Evolutionary conservation across 2,888 invertebrate species (phyloP).

Genomic region (Elmis aenea): DNA sequence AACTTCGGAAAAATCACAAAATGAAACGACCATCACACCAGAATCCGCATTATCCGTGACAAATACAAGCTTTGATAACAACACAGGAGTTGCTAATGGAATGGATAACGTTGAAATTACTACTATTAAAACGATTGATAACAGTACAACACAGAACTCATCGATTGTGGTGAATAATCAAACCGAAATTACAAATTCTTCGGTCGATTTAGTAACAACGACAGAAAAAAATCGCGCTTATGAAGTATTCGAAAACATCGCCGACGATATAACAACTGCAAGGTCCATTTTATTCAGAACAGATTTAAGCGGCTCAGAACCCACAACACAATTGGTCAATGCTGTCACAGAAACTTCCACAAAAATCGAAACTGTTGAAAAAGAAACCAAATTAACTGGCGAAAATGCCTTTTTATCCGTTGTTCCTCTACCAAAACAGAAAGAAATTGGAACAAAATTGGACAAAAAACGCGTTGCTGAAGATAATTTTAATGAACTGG

Average conservation of each 20-base stretch:
- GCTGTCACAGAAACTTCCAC: background rate
- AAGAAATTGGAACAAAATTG: slow-evolving; percentile 15
- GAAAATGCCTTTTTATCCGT: slow-evolving; percentile 25
- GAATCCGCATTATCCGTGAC: too few relatives aligned
- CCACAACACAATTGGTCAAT: background rate
- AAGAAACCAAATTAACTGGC: slow-evolving; percentile 1
- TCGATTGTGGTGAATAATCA: too few relatives aligned
- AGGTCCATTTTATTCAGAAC: slow-evolving; percentile 5
- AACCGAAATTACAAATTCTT: too few relatives aligned
- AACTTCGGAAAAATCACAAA: background rate
- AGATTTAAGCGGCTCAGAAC: background rate
- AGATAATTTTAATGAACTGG: slow-evolving; percentile 26
- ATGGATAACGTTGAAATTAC: too few relatives aligned
- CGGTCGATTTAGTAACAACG: background rate
- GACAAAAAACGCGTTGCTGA: slow-evolving; percentile 23
- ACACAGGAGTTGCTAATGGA: too few relatives aligned
- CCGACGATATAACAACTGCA: slow-evolving; percentile 30
- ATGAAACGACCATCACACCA: too few relatives aligned
- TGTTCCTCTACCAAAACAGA: slow-evolving; percentile 23
- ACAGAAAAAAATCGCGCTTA: slow-evolving; percentile 28
- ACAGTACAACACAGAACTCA: too few relatives aligned
- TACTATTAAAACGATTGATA: too few relatives aligned
- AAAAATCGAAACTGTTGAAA: slow-evolving; percentile 3
- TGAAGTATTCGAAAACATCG: slow-evolving; percentile 32
- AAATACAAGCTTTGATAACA: too few relatives aligned